Evolutionary conservation across 2,888 invertebrate genomes (phyloP).

Genomic region (Elysia crispata): DNA sequence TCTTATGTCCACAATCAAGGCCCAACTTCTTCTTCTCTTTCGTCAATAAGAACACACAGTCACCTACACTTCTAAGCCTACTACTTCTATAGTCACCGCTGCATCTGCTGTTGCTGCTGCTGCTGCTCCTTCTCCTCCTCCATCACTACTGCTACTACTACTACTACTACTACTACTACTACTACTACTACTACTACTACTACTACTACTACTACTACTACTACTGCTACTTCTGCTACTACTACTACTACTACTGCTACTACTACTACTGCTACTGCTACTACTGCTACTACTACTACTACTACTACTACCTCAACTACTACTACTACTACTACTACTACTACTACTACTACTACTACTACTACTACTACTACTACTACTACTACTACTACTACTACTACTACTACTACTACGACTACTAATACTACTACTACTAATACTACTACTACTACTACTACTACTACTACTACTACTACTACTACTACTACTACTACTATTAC

Average conservation of each 20-base stretch:
- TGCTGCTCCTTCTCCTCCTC: too few relatives aligned
- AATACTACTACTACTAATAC: too few relatives aligned
- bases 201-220: conserved; percentile 37
- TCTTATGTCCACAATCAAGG: too few relatives aligned
- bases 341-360: conserved; percentile 34
- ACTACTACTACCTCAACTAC: conserved; percentile 39
- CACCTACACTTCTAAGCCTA: too few relatives aligned
- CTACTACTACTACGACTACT: neutral
- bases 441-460: too few relatives aligned
- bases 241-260: conserved; percentile 16
- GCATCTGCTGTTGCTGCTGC: too few relatives aligned
- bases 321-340: conserved; percentile 43
- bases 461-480: too few relatives aligned
- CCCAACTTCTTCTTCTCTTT: too few relatives aligned
- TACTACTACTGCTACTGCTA: conserved; percentile 32
- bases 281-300: conserved; percentile 26
- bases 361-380: conserved; percentile 52
- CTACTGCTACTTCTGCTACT: too few relatives aligned
- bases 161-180: conserved; percentile 28
- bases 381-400: conserved; percentile 17
- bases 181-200: conserved; percentile 34
- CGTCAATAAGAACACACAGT: too few relatives aligned
- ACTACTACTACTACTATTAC: too few relatives aligned
- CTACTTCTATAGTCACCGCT: too few relatives aligned
- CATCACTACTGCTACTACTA: conserved; percentile 22